Evolutionary conservation across 2,113 vertebrate genomes (phyloP).

Genomic region (Oreochromis niloticus): DNA sequence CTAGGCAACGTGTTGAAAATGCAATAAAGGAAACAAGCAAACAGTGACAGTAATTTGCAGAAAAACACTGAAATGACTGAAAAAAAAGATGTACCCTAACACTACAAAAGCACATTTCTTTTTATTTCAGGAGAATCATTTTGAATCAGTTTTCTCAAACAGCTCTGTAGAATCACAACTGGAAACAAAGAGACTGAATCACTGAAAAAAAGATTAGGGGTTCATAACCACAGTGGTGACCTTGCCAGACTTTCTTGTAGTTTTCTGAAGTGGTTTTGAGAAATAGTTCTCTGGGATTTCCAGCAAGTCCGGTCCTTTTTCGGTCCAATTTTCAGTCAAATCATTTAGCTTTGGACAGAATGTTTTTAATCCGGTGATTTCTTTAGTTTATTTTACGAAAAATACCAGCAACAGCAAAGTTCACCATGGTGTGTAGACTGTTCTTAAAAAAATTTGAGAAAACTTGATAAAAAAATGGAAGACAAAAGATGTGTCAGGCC

Average conservation of each 20-base stretch:
- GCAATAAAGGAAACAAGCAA: neutral
- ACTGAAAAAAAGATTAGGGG: neutral
- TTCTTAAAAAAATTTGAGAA: neutral
- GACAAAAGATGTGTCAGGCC: neutral
- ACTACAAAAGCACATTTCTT: neutral
- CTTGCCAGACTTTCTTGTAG: neutral
- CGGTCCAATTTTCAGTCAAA: rapidly evolving
- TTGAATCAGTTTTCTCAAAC: neutral
- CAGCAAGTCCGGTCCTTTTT: neutral
- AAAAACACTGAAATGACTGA: neutral
- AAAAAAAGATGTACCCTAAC: neutral
- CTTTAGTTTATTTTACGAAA: neutral
- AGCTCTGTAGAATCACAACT: neutral
- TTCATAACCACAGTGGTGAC: neutral
- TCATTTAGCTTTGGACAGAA: neutral
- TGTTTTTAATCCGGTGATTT: neutral
- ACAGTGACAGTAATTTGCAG: neutral
- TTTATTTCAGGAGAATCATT: neutral
- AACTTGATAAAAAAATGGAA: neutral
- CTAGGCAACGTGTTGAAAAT: neutral
- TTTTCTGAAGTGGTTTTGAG: neutral
- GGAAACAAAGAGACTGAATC: rapidly evolving
- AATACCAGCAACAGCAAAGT: neutral
- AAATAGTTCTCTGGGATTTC: neutral
- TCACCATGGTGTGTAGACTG: neutral